Evolutionary conservation across 2,113 vertebrate species (phyloP), one percentile per base, ranked within the genome.

Genomic region (Setophaga kirtlandii): DNA sequence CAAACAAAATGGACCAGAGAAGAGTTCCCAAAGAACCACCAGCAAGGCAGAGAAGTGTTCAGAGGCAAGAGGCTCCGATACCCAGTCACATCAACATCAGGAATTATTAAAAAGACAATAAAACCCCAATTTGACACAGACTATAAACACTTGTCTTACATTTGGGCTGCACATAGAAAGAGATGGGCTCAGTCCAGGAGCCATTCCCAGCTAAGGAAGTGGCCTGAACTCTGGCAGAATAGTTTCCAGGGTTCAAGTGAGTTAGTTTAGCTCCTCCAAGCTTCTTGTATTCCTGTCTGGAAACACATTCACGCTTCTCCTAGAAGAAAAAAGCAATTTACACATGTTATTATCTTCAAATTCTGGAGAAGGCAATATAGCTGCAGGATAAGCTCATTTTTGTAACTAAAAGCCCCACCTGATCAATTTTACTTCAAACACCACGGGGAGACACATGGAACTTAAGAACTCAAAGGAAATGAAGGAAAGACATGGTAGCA

Each of bases 131-230:
- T 15, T 4, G 4, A 80, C 30, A 33, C 30, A 52, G 60, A 12
- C 39, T 35, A 37, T 6, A 49, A 50, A 19, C 53, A 52, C 46
- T 80, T 83, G 97, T 98, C 96, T 98, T 98, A 99, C 99, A 93
- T 98, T 98, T 99, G 70, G 98, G 98, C 2, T 98, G 99, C 62
- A 99, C 99, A 2, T 99, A 99, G 97, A 99, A 99, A 78, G 94
- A 99, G 89, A 99, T 97, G 7, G 98, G 98, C 27, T 99, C 99
- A 0, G 99, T 99, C 99, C 99, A 99, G 1, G 99, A 99, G 30
- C 99, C 99, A 7, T 99, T 99, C 56, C 99, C 99, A 52, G 99
- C 98, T 37, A 99, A 98, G 0, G 99, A 99, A 16, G 98, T 99
- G 81, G 99, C 99, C 28, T 99, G 98, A 73, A 99, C 98, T 21